Evolutionary conservation across 2,797 vertebrate species (phyloP).

Genomic region (Pseudocheirus occidentalis): DNA sequence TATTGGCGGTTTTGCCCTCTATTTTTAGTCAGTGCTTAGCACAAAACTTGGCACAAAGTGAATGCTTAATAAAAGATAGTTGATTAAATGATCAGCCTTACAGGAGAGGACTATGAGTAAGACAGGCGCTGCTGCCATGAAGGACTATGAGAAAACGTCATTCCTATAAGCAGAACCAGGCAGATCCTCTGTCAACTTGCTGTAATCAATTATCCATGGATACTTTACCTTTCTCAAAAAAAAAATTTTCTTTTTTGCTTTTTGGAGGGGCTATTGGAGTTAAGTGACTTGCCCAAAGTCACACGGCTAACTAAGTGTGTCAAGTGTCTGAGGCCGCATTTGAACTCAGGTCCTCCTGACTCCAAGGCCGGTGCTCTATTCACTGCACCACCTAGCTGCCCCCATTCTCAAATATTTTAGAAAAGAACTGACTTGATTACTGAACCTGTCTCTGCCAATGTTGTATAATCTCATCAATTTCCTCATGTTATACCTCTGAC

Average conservation of each 20-base stretch:
- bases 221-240: not conserved
- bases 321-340: too few species aligned
- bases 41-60: not conserved
- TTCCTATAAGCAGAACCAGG: not conserved
- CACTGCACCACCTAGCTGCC: too few species aligned
- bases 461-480: not conserved
- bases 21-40: not conserved
- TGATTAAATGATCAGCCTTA: not conserved
- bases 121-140: not conserved
- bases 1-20: not conserved
- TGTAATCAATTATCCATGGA: not conserved
- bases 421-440: not conserved
- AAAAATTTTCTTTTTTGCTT: too few species aligned
- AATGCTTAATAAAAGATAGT: not conserved
- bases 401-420: not conserved
- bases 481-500: not conserved
- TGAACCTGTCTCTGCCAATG: not conserved
- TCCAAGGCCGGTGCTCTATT: too few species aligned
- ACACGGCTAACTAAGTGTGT: too few species aligned
- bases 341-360: too few species aligned
- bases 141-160: not conserved
- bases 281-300: too few species aligned
- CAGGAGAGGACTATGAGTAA: not conserved
- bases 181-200: not conserved
- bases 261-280: too few species aligned